phyloP scores from a whole-genome alignment of 2,888 invertebrate species.

The Machimus rusticus region DNA sequence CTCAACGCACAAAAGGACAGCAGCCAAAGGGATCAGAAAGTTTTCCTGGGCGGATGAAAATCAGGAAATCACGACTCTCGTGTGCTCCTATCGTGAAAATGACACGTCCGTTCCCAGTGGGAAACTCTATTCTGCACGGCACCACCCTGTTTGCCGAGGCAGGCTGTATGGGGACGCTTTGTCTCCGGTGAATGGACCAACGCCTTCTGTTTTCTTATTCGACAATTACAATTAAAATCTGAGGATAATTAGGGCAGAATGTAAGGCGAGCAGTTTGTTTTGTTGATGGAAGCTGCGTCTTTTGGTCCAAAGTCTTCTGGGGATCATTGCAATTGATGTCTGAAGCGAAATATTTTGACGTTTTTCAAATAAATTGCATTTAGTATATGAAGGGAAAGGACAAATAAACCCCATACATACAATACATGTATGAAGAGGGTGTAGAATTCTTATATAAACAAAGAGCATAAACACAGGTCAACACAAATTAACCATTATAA shows the following conservation, averaged over 20 bases:
- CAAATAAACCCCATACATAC: neutral
- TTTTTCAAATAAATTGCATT: neutral
- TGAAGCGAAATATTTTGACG: neutral
- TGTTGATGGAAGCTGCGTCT: neutral
- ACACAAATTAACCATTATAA: no score
- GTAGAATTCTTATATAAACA: no score
- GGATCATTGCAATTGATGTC: neutral
- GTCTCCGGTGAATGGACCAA: constrained; percentile 5
- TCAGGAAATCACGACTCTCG: constrained; percentile 5
- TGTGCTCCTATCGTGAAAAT: neutral
- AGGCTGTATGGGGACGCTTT: neutral
- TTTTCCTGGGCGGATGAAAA: constrained; percentile 24
- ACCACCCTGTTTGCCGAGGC: neutral
- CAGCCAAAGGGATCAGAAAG: neutral
- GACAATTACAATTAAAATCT: constrained; percentile 15
- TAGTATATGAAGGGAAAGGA: neutral
- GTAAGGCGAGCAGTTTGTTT: neutral
- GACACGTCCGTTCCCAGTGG: constrained; percentile 3
- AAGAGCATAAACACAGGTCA: no score
- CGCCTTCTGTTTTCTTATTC: constrained; percentile 9
- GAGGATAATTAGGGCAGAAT: neutral
- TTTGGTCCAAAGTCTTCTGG: neutral
- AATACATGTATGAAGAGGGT: neutral
- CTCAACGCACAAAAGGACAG: neutral
- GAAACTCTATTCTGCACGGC: neutral